phyloP scores from a whole-genome alignment of 2,888 invertebrate genomes.

The Chirona hameri region DNA sequence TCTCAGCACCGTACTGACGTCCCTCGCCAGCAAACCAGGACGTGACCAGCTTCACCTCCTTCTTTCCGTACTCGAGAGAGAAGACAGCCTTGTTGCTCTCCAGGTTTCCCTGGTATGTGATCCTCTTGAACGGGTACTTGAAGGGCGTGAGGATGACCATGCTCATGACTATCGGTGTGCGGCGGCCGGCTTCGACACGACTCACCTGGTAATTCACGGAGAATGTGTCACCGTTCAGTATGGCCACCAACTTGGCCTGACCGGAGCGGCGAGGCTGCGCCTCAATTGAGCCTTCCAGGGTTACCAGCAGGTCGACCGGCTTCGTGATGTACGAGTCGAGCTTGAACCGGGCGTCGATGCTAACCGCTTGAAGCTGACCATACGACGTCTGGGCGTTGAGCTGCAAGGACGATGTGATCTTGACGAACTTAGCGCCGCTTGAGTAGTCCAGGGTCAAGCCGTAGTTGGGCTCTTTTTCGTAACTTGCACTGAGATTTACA shows the following conservation, averaged over 20 bases:
- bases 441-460: background rate
- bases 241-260: background rate
- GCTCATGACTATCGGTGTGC: too few relatives aligned
- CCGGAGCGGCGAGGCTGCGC: background rate
- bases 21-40: slow-evolving; percentile 12
- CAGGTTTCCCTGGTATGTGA: background rate
- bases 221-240: background rate
- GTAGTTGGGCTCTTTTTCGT: background rate
- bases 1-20: background rate
- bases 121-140: background rate
- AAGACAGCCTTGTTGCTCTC: background rate
- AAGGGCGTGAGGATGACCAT: background rate
- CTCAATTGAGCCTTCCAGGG: background rate
- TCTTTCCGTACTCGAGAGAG: background rate
- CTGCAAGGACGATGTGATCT: background rate
- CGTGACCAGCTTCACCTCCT: background rate
- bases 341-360: background rate
- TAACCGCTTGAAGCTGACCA: background rate
- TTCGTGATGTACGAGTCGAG: background rate
- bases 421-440: background rate
- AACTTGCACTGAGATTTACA: background rate
- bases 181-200: background rate
- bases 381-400: too few relatives aligned
- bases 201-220: background rate
- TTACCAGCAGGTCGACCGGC: background rate